These are phyloP conservation scores for Carabus problematicus DNA, from an alignment of 2,888 invertebrate species.

Conservation along the genomic window DNA sequence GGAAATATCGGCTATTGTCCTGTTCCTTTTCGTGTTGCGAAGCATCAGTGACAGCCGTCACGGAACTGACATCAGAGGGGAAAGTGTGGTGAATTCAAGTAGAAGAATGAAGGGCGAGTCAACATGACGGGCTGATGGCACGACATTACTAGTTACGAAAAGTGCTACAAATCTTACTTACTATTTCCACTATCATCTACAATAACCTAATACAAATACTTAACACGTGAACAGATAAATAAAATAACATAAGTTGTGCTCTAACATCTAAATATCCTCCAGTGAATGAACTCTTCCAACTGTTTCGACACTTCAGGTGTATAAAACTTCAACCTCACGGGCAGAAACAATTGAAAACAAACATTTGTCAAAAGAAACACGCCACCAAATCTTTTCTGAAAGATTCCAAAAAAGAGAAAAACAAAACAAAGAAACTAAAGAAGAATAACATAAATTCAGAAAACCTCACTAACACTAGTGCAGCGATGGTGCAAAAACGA, in stretches of 20 bases:
- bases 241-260: no score
- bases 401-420: constrained; percentile 25
- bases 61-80: constrained; percentile 5
- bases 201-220: no score
- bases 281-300: constrained; percentile 7
- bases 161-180: no score
- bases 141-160: constrained; percentile 13
- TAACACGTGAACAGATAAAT: no score
- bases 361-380: constrained; percentile 25
- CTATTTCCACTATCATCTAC: no score
- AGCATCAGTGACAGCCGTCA: constrained; percentile 41
- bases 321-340: no score
- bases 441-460: constrained; percentile 17
- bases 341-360: constrained; percentile 35
- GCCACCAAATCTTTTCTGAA: constrained; percentile 25
- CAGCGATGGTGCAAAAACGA: constrained; percentile 21
- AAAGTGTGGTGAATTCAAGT: constrained; percentile 15
- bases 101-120: constrained; percentile 3
- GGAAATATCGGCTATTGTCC: constrained; percentile 39
- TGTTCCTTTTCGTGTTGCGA: constrained; percentile 23
- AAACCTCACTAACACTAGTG: constrained; percentile 25
- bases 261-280: no score
- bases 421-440: constrained; percentile 22
- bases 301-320: constrained; percentile 11
- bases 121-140: constrained; percentile 28